Evolutionary conservation across 2,113 vertebrate genomes (phyloP).

Genomic region (Anhinga rufa): DNA sequence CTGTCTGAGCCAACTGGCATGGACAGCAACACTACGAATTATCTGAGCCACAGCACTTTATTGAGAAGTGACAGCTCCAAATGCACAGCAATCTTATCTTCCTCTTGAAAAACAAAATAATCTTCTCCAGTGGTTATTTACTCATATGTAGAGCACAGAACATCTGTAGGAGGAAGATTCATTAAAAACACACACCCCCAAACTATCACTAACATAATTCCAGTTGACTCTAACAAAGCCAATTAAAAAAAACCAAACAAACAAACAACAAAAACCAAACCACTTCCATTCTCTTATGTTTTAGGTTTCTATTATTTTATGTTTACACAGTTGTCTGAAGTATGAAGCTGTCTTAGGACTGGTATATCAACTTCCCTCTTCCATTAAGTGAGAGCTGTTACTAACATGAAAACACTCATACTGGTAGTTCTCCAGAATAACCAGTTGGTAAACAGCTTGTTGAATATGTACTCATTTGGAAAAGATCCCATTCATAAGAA

Average conservation of each 20-base stretch:
- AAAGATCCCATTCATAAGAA: neutral
- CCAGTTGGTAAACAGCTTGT: conserved; percentile 34
- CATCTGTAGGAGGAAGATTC: neutral
- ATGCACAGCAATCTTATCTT: neutral
- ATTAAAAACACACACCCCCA: neutral
- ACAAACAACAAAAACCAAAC: neutral
- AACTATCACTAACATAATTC: neutral
- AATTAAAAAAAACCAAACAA: neutral
- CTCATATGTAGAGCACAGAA: neutral
- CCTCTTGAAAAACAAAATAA: neutral
- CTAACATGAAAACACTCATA: neutral
- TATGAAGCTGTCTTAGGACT: neutral
- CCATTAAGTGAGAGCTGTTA: neutral
- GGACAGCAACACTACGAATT: neutral
- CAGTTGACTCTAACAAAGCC: neutral
- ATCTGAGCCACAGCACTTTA: neutral
- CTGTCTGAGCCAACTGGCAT: conserved; percentile 18
- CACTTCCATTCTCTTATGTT: neutral
- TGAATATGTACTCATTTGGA: conserved; percentile 27
- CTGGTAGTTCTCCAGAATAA: conserved; percentile 17
- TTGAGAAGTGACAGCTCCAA: conserved; percentile 19
- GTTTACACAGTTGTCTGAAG: neutral
- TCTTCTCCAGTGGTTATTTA: neutral
- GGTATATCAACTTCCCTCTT: neutral
- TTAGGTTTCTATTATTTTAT: neutral